Percentiles rank a stretch among this genome's conserved stretches.
These are phyloP conservation scores for Pantala flavescens DNA, from an alignment of 1,140 invertebrate genomes.

Conservation along the genomic window DNA sequence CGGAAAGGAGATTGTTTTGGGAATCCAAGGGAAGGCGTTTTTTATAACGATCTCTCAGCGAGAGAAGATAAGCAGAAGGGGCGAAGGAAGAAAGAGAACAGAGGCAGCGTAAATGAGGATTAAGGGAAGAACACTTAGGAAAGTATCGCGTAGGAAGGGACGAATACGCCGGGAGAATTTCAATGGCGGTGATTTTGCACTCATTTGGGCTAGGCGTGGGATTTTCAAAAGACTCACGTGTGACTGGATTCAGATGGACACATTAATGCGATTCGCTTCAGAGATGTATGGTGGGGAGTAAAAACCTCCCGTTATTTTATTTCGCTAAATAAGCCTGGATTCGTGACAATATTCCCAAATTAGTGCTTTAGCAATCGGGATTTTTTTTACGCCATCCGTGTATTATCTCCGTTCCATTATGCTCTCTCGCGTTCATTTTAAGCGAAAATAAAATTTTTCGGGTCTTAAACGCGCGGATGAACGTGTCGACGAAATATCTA, in stretches of 20 bases:
- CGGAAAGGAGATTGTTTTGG: too few relatives aligned
- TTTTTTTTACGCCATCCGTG: not conserved
- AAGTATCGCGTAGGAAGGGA: not conserved
- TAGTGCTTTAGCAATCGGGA: not conserved
- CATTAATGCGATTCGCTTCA: not conserved
- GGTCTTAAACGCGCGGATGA: too few relatives aligned
- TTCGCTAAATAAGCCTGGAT: not conserved
- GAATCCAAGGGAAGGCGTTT: too few relatives aligned
- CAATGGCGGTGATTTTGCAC: slow-evolving; percentile 4
- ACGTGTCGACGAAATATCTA: too few relatives aligned
- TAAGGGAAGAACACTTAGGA: not conserved
- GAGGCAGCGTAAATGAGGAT: not conserved
- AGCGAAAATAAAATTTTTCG: too few relatives aligned
- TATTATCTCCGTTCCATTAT: not conserved
- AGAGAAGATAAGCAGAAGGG: not conserved
- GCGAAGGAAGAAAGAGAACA: not conserved
- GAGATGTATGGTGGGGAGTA: not conserved
- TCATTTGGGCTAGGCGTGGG: not conserved
- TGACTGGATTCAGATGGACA: slow-evolving; percentile 8
- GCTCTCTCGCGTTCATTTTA: not conserved
- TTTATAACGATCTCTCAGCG: not conserved
- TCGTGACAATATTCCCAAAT: not conserved
- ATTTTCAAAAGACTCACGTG: not conserved
- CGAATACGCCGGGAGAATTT: not conserved
- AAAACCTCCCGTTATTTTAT: not conserved